Conservation (phyloP, 2,113 vertebrate genomes). For the Fregetta grallaria region DNA sequence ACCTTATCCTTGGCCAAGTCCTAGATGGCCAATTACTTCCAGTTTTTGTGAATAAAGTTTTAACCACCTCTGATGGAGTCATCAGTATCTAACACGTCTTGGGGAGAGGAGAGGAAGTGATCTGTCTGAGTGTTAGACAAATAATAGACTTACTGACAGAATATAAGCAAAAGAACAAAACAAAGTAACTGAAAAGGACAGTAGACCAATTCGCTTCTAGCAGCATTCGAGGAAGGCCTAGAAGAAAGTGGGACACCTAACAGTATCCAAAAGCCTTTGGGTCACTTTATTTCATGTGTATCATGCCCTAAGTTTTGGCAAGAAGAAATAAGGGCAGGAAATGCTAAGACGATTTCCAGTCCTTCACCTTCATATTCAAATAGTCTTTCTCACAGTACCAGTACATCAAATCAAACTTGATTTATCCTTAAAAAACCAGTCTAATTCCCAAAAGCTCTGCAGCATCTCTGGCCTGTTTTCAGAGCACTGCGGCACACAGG, state of each 20-base stretch:
- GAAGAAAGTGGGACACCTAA: background rate
- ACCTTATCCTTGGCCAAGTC: slow-evolving; percentile 25
- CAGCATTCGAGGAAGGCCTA: background rate
- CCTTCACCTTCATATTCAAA: background rate
- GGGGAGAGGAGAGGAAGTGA: background rate
- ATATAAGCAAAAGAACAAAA: background rate
- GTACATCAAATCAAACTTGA: background rate
- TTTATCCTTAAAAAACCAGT: background rate
- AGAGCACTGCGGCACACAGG: background rate
- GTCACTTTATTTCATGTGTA: background rate
- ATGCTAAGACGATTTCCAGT: background rate
- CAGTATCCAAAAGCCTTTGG: background rate
- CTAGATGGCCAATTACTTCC: slow-evolving; percentile 40
- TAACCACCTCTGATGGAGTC: slow-evolving; percentile 10
- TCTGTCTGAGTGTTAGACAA: background rate
- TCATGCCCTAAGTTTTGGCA: background rate
- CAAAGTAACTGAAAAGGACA: background rate
- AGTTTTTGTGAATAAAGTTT: slow-evolving; percentile 54
- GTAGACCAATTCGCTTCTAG: background rate
- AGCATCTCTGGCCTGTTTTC: background rate
- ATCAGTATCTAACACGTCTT: slow-evolving; percentile 19
- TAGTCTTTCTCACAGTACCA: background rate
- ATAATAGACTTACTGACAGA: background rate
- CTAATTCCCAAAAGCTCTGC: background rate
- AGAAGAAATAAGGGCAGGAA: background rate